Conservation (phyloP, 2,797 vertebrate genomes). For the Peromyscus nudipes region DNA sequence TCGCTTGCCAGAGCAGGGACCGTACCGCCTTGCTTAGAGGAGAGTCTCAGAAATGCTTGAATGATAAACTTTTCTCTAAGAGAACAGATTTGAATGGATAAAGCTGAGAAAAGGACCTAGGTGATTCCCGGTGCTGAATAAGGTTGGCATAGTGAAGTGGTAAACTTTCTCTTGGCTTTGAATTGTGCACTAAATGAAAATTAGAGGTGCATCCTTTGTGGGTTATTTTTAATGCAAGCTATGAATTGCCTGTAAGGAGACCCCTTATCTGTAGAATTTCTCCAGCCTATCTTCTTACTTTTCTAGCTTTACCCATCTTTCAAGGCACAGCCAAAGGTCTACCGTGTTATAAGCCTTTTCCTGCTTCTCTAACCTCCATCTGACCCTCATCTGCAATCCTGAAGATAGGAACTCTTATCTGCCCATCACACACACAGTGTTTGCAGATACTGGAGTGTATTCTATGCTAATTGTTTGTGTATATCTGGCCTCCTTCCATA, state of each 20-base stretch:
- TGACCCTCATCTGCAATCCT: background rate
- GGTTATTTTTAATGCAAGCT: conserved; percentile 46
- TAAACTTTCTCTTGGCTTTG: conserved; percentile 34
- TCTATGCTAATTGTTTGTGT: conserved; percentile 60
- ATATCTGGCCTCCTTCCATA: conserved; percentile 54
- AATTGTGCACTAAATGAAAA: conserved; percentile 41
- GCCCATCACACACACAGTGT: conserved; percentile 7
- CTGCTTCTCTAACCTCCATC: background rate
- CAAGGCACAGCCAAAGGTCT: background rate
- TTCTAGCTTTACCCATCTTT: background rate
- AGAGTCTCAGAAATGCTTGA: conserved; percentile 26
- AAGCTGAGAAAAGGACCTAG: background rate
- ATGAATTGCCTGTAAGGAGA: conserved; percentile 10
- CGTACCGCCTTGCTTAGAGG: background rate
- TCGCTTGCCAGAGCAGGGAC: background rate
- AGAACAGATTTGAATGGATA: background rate
- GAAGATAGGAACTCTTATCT: background rate
- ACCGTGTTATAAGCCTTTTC: background rate
- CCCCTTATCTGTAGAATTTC: background rate
- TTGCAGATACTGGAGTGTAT: conserved; percentile 41
- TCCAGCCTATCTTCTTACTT: conserved; percentile 13
- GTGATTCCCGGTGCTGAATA: background rate
- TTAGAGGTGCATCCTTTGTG: background rate
- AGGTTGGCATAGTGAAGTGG: background rate
- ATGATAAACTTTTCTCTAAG: background rate